A percentile compares a stretch with the other conserved stretches of the same genome.
Evolutionary conservation across 2,113 vertebrate species (phyloP).

Genomic region (Phodopus roborovskii): DNA sequence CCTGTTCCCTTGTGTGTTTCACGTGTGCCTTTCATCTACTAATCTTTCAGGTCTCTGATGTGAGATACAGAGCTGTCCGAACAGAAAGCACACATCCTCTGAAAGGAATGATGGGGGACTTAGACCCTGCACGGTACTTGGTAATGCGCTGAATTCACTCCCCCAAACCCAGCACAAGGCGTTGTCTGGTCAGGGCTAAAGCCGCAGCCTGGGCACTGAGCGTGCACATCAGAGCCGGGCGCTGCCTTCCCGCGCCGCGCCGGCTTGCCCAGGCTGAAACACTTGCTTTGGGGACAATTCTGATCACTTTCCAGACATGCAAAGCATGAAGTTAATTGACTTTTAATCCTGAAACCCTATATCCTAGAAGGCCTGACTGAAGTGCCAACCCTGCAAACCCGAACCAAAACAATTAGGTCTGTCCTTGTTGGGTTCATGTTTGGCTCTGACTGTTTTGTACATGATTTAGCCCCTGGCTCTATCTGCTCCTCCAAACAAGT

Average conservation of each 20-base stretch:
- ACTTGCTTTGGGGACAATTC: background rate
- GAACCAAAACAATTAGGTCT: background rate
- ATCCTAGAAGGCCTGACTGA: background rate
- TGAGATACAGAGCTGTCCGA: constrained; percentile 73
- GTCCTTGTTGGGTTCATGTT: background rate
- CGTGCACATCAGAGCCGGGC: accelerated
- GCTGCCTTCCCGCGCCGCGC: background rate
- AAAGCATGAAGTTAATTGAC: background rate
- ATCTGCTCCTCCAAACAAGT: background rate
- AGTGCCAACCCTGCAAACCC: background rate
- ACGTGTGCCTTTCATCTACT: constrained; percentile 34
- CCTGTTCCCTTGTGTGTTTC: constrained; percentile 6
- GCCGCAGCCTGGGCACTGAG: background rate
- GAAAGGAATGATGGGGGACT: constrained; percentile 83
- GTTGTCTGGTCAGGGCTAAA: background rate
- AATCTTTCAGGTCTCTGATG: constrained; percentile 81
- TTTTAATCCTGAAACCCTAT: constrained; percentile 16
- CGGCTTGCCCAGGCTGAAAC: too few species aligned
- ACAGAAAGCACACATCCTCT: constrained; percentile 83
- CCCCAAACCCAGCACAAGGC: background rate
- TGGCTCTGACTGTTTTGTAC: background rate
- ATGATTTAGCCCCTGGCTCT: background rate
- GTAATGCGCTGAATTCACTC: constrained; percentile 75
- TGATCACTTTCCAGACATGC: background rate
- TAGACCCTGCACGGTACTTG: constrained; percentile 70